A percentile compares a stretch with the other conserved stretches of the same genome.
phyloP scores from a whole-genome alignment of 1,140 invertebrate genomes.

The Acromyrmex heyeri region DNA sequence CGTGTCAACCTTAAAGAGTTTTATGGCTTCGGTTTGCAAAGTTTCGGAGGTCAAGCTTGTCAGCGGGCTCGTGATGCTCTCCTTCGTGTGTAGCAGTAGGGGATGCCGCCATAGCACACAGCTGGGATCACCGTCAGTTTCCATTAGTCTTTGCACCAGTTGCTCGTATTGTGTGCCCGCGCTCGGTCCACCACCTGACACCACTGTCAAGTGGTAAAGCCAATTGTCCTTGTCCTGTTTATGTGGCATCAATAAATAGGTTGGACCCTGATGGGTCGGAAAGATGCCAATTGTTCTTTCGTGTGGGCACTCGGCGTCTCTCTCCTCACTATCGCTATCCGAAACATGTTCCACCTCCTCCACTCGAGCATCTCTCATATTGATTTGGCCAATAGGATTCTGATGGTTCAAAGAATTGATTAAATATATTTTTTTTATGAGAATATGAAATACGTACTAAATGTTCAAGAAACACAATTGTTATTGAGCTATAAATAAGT shows the following conservation, averaged over 20 bases:
- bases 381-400: conserved; percentile 97
- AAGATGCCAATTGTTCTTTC: conserved; percentile 97
- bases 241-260: conserved; percentile 95
- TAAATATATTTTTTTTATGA: conserved; percentile 3
- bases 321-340: conserved; percentile 96
- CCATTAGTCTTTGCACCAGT: conserved; percentile 97
- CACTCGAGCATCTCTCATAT: conserved; percentile 96
- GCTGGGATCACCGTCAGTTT: conserved; percentile 97
- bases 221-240: conserved; percentile 97
- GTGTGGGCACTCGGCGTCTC: conserved; percentile 90
- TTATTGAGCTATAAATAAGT: conserved; percentile 1
- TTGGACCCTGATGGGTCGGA: conserved; percentile 96
- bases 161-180: conserved; percentile 98
- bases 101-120: conserved; percentile 98
- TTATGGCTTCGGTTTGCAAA: conserved; percentile 95
- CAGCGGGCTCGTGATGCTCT: conserved; percentile 93
- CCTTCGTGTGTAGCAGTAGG: conserved; percentile 95
- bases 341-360: conserved; percentile 97
- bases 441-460: not conserved
- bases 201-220: conserved; percentile 97
- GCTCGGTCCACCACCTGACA: conserved; percentile 95
- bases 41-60: conserved; percentile 95
- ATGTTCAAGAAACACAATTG: not conserved
- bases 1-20: conserved; percentile 94
- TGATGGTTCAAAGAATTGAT: conserved; percentile 79